Percentiles rank a stretch among this genome's conserved stretches.
These are phyloP conservation scores for Zaprionus kolodkinae DNA, from an alignment of 1,140 invertebrate genomes.

Conservation along the genomic window DNA sequence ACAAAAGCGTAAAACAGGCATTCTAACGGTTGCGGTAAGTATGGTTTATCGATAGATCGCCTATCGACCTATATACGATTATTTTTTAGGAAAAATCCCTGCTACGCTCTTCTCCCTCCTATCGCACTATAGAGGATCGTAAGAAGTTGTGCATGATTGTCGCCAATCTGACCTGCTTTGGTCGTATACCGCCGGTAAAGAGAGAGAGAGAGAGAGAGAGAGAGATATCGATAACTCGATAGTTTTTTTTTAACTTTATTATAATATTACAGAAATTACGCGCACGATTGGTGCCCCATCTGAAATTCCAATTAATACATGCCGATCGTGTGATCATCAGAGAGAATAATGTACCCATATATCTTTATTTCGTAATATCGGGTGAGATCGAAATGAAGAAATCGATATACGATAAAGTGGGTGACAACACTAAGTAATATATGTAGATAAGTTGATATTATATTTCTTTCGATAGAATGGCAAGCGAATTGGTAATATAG, in stretches of 20 bases:
- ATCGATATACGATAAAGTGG: conserved; percentile 48
- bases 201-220: no score
- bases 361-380: conserved; percentile 57
- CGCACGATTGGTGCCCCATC: conserved; percentile 48
- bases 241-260: not conserved
- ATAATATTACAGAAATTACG: conserved; percentile 51
- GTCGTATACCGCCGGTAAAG: conserved; percentile 54
- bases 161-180: conserved; percentile 49
- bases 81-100: conserved; percentile 50
- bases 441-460: not conserved
- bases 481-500: not conserved
- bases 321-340: conserved; percentile 48
- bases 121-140: conserved; percentile 50
- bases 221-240: not conserved
- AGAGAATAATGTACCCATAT: conserved; percentile 42
- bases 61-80: not conserved
- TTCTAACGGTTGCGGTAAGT: conserved; percentile 57
- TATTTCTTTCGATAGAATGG: not conserved
- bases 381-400: conserved; percentile 63
- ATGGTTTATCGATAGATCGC: not conserved
- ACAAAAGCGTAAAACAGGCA: conserved; percentile 60
- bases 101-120: conserved; percentile 33
- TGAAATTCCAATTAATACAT: conserved; percentile 44
- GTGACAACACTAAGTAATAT: not conserved
- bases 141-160: conserved; percentile 59